These are phyloP conservation scores for Pangasianodon hypophthalmus DNA, from an alignment of 2,113 vertebrate genomes.

Conservation along the genomic window DNA sequence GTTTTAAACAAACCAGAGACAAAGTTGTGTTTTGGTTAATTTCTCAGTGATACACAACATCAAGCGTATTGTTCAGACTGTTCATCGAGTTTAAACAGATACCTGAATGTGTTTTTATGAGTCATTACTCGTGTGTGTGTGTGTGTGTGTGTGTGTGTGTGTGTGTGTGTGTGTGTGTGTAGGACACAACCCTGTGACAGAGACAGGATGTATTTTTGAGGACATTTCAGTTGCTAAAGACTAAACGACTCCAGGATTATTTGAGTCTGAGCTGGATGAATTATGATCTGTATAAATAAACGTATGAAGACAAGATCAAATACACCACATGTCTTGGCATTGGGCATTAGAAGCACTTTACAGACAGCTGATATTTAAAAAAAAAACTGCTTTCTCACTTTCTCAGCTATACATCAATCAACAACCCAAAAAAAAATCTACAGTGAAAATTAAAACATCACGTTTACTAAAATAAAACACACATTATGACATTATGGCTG, in stretches of 20 bases:
- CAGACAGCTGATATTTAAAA: not conserved
- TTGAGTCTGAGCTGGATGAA: not conserved
- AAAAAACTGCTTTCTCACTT: not conserved
- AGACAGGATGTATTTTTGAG: no score
- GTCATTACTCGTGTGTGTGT: no score
- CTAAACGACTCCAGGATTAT: not conserved
- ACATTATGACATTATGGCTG: not conserved
- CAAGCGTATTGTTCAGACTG: not conserved
- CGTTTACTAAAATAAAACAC: not conserved
- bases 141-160: not conserved
- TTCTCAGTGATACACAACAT: no score
- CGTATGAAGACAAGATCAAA: not conserved
- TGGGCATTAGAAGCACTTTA: not conserved
- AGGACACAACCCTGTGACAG: no score
- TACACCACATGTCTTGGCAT: not conserved
- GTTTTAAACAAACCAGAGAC: not conserved
- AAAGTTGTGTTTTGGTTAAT: no score
- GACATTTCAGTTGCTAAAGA: not conserved
- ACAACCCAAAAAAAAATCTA: not conserved
- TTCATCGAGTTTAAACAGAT: not conserved
- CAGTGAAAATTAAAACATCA: not conserved
- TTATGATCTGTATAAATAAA: not conserved
- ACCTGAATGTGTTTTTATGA: not conserved
- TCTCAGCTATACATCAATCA: not conserved
- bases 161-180: not conserved